Conservation (phyloP, 2,113 vertebrate species). For the Scatophagus argus region DNA sequence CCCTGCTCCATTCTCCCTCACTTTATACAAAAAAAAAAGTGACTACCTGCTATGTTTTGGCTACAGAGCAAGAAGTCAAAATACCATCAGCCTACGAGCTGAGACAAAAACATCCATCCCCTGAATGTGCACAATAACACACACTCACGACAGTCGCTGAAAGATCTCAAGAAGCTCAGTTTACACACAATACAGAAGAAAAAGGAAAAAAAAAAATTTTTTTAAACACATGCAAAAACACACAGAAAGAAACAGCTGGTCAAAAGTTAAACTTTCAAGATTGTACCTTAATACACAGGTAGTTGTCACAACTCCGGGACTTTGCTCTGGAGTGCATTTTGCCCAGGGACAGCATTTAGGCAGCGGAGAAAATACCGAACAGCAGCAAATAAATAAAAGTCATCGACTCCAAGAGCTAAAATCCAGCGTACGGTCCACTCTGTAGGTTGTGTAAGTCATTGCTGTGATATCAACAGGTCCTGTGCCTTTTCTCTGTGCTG, state of each 20-base stretch:
- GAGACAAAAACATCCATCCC: constrained; percentile 42
- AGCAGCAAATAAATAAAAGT: constrained; percentile 15
- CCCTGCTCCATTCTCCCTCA: background rate
- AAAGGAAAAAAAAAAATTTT: background rate
- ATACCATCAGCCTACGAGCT: constrained; percentile 43
- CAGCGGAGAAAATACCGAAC: constrained; percentile 36
- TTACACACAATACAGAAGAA: background rate
- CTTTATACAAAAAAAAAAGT: constrained; percentile 24
- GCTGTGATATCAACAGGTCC: constrained; percentile 58
- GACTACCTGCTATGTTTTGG: constrained; percentile 47
- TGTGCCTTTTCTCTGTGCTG: constrained; percentile 42
- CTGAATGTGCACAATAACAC: constrained; percentile 22
- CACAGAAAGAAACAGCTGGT: background rate
- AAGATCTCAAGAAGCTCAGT: background rate
- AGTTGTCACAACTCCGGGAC: constrained; percentile 81
- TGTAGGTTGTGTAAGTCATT: constrained; percentile 43
- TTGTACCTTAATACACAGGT: constrained; percentile 84
- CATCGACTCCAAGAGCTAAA: constrained; percentile 32
- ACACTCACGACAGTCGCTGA: background rate
- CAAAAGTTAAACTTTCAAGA: constrained; percentile 1
- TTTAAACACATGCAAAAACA: background rate
- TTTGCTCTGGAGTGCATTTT: constrained; percentile 84
- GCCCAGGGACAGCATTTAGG: constrained; percentile 70
- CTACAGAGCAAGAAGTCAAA: constrained; percentile 36
- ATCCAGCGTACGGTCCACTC: constrained; percentile 37